Base-by-base conservation (phyloP, 2,888 invertebrate species). In the Stenotaenia linearis region DNA sequence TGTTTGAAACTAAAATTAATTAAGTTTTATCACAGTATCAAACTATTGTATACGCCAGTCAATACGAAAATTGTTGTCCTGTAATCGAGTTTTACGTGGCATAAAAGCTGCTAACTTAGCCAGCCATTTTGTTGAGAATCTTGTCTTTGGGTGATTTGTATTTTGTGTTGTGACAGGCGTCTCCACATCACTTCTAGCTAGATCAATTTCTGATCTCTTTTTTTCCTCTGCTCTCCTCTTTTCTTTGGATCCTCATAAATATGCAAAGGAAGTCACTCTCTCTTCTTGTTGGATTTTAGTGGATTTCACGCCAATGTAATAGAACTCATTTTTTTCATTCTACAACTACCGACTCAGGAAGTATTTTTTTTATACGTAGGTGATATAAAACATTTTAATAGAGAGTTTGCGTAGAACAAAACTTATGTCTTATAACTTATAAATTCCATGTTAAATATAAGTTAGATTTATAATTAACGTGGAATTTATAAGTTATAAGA, bases 91-190 rank as follows among this genome's bases (percentile, higher is more conserved):
- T 56, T 56, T 56, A 56, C 18, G 56, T n/a, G 7, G n/a, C n/a
- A 56, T 21, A 21, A 9, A n/a, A 21, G 56, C 4, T 21, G 18
- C n/a, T 61, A 5, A 61, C 12, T 23, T 61, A 61, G 25, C 3
- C 61, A 61, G 61, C 61, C 61, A 61, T 61, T 61, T 61, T 61
- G 25, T 25, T 25, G 28, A 10, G 25, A 28, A 61, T 61, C 61
- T 61, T 61, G 61, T 61, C 61, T 61, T 28, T 61, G 61, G 25
- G 61, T 61, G 61, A 61, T 61, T 61, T 61, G 61, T 61, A 61
- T 61, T 61, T 61, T 61, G 61, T 61, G 23, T 61, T 61, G 61
- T 61, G 61, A 61, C 61, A 61, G 61, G 25, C 61, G 28, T 61
- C 61, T 61, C 28, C 23, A 61, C 61, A 61, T 61, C 61, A 45